A percentile compares a stretch with the other conserved stretches of the same genome.
Evolutionary conservation across 2,797 vertebrate genomes (phyloP).

Genomic region (Artibeus lituratus): DNA sequence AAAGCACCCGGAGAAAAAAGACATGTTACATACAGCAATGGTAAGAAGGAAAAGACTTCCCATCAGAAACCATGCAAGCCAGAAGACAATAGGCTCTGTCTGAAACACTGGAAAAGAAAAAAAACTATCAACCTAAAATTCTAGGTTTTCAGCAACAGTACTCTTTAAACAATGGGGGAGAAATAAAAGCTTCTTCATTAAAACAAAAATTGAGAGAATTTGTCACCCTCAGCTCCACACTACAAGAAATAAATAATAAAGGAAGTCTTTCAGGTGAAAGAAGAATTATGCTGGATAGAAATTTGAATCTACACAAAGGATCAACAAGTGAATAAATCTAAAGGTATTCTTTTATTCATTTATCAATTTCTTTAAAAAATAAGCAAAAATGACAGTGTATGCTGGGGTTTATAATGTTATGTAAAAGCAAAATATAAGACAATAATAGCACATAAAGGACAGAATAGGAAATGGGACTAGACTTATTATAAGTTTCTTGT

Average conservation of each 20-base stretch:
- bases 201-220: background rate
- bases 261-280: background rate
- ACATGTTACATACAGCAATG: background rate
- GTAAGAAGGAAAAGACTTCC: background rate
- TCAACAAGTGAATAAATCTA: background rate
- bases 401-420: background rate
- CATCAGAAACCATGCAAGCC: background rate
- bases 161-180: background rate
- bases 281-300: background rate
- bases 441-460: background rate
- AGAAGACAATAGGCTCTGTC: background rate
- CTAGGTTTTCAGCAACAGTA: background rate
- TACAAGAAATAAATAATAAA: background rate
- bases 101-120: background rate
- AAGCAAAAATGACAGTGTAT: background rate
- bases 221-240: background rate
- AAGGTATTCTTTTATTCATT: background rate
- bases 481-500: background rate
- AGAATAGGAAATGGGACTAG: accelerated
- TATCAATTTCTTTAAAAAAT: background rate
- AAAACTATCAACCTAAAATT: background rate
- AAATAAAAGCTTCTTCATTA: slow-evolving; percentile 4
- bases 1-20: background rate
- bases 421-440: background rate
- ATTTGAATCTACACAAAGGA: background rate